Evolutionary conservation across 2,797 vertebrate species (phyloP).

Genomic region (Schizopygopsis malacanthus): DNA sequence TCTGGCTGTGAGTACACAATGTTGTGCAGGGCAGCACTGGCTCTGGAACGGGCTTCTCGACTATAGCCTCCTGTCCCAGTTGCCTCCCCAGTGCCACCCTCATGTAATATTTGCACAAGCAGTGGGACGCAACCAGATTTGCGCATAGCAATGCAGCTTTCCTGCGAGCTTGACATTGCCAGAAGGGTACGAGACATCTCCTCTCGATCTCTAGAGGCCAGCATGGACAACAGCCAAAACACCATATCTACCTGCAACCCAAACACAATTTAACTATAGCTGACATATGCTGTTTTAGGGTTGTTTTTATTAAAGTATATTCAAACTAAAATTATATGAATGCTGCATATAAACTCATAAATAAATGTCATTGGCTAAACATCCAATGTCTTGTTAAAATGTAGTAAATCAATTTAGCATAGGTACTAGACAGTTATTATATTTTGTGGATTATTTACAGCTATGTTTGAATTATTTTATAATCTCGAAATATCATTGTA

Average conservation of each 20-base stretch:
- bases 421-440: not conserved
- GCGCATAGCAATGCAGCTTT: constrained; percentile 96
- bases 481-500: not conserved
- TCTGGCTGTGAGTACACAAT: constrained; percentile 96
- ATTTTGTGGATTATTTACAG: not conserved
- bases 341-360: not conserved
- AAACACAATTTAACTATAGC: not conserved
- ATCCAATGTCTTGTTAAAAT: not conserved
- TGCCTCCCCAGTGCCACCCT: constrained; percentile 54
- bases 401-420: not conserved
- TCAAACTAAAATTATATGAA: not conserved
- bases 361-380: not conserved
- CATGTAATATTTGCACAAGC: constrained; percentile 93
- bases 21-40: constrained; percentile 95
- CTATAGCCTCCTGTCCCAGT: constrained; percentile 67
- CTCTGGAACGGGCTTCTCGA: constrained; percentile 91
- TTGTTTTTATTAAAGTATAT: not conserved
- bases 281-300: not conserved
- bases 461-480: not conserved
- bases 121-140: constrained; percentile 95
- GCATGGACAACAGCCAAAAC: constrained; percentile 98
- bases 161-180: constrained; percentile 97
- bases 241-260: constrained; percentile 89
- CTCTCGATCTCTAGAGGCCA: constrained; percentile 94
- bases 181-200: constrained; percentile 94